Evolutionary conservation across 2,797 vertebrate genomes (phyloP).

Genomic region (Neostethus bicornis): DNA sequence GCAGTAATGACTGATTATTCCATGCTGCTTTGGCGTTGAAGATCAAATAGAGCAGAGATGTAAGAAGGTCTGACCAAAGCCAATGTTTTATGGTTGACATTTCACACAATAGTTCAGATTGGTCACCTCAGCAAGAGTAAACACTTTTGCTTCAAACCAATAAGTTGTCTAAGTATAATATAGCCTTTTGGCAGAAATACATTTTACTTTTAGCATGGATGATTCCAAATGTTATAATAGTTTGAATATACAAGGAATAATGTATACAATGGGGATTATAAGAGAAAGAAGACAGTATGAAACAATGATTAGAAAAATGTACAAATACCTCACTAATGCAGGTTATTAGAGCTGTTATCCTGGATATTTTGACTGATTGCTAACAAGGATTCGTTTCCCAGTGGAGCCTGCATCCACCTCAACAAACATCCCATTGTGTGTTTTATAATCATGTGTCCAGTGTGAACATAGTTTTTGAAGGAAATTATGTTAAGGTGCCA

Average conservation of each 20-base stretch:
- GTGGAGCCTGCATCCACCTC: too few species aligned
- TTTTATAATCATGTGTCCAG: slow-evolving; percentile 53
- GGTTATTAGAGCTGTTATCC: slow-evolving; percentile 19
- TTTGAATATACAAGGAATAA: slow-evolving; percentile 25
- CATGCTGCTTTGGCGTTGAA: slow-evolving; percentile 67
- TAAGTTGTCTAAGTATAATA: slow-evolving; percentile 57
- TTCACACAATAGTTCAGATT: slow-evolving; percentile 65
- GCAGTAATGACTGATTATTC: slow-evolving; percentile 74
- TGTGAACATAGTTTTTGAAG: slow-evolving; percentile 60
- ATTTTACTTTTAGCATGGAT: slow-evolving; percentile 17
- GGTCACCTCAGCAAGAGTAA: slow-evolving; percentile 72
- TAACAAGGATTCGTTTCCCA: slow-evolving; percentile 59
- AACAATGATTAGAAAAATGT: neutral
- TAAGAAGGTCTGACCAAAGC: slow-evolving; percentile 69
- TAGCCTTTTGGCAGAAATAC: slow-evolving; percentile 15
- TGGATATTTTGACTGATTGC: slow-evolving; percentile 61
- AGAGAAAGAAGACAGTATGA: neutral
- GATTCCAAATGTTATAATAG: slow-evolving; percentile 24
- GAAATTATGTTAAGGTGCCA: slow-evolving; percentile 64
- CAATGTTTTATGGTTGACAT: slow-evolving; percentile 82
- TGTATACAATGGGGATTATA: too few species aligned
- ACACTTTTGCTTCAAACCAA: slow-evolving; percentile 59
- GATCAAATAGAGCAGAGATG: slow-evolving; percentile 78
- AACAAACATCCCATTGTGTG: slow-evolving; percentile 57
- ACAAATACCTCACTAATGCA: slow-evolving; percentile 12